Base-by-base conservation (phyloP, 2,888 invertebrate genomes). In the Megastigmus dorsalis region DNA sequence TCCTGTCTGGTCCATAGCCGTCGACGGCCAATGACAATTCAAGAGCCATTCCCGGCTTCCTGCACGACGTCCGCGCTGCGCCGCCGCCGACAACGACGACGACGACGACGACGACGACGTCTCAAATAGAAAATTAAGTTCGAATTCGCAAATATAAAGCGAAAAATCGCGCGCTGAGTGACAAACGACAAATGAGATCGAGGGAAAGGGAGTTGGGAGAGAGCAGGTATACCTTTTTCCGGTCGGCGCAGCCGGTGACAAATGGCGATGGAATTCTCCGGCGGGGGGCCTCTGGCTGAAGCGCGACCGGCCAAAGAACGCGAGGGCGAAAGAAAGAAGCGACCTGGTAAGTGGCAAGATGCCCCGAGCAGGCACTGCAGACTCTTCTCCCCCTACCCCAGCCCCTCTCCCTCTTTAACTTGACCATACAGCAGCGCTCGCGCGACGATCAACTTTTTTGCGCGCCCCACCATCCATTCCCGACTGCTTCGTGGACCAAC, bases 101-200 rank as follows among this genome's bases (percentile, higher is more conserved):
- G 15, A 28, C 26, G 28, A 50, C 20, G 1, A 15, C 6, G n/a
- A 26, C 55, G 0, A n/a, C 41, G 48, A 18, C 57, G 7, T 48
- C 15, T 45, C 43, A 67, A 69, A 74, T 74, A 63, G 68, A 74
- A 74, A 74, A 74, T 74, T 74, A 74, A 74, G 74, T 69, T 70
- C 38, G 52, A 74, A 70, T 70, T 63, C 69, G 65, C 66, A 70
- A 69, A 74, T 59, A 69, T 59, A 65, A 74, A 69, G 55, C 48
- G 60, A 74, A 57, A 67, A 67, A 52, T 68, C 57, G 48, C 20
- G 43, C 15, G 18, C 54, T 30, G 38, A 70, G 66, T 75, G 70
- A 71, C 60, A 67, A 55, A 67, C 60, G 70, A 70, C 60, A 66
- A 75, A 75, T 75, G 75, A 75, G 68, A 66, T 55, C 60, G n/a